Conservation (phyloP, 2,888 invertebrate genomes). For the Chydorus sphaericus region DNA sequence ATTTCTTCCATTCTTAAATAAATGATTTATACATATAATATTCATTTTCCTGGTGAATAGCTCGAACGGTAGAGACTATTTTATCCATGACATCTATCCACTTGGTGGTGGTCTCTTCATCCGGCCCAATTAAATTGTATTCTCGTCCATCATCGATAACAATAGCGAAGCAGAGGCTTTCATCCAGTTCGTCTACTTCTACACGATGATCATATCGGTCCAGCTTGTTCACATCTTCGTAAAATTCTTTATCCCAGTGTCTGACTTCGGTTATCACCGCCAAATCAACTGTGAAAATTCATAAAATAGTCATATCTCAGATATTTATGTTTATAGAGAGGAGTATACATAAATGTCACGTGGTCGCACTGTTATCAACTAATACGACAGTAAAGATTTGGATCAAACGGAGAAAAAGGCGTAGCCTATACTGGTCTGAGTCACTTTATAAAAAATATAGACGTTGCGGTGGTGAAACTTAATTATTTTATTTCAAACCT, state of each 20-base stretch:
- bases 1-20: neutral
- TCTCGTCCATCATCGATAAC: conserved; percentile 25
- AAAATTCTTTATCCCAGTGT: conserved; percentile 32
- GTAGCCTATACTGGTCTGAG: too few species aligned
- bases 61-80: conserved; percentile 24
- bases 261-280: conserved; percentile 29
- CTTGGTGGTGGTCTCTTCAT: conserved; percentile 23
- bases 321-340: neutral
- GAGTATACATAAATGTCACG: neutral
- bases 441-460: too few species aligned
- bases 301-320: neutral
- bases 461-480: too few species aligned
- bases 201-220: conserved; percentile 22
- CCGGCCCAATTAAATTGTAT: conserved; percentile 28
- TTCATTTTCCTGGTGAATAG: conserved; percentile 23
- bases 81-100: conserved; percentile 27
- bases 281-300: conserved; percentile 26
- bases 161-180: conserved; percentile 27
- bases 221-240: conserved; percentile 30
- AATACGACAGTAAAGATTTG: neutral
- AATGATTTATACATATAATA: conserved; percentile 21
- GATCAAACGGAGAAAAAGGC: too few species aligned
- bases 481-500: too few species aligned
- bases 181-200: conserved; percentile 21
- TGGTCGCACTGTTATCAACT: neutral